These are phyloP conservation scores for Clostera curtula DNA, from an alignment of 2,888 invertebrate species.

Conservation along the genomic window DNA sequence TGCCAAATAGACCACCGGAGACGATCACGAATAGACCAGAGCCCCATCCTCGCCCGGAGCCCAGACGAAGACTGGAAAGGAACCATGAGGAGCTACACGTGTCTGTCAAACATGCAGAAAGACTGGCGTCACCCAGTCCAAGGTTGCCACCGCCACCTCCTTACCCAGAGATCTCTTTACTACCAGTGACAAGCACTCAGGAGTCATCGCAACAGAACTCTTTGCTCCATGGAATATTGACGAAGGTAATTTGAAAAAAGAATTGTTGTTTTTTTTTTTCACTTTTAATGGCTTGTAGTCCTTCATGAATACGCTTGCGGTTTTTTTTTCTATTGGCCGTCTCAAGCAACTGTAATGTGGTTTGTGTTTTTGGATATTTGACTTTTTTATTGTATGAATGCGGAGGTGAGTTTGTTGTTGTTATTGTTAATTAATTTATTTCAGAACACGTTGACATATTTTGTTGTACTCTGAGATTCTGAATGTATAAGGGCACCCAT, in stretches of 20 bases:
- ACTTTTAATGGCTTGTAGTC: slow-evolving; percentile 19
- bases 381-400: too few relatives aligned
- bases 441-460: too few relatives aligned
- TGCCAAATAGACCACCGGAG: slow-evolving; percentile 48
- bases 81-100: slow-evolving; percentile 39
- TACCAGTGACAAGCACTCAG: slow-evolving; percentile 76
- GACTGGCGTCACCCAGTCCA: slow-evolving; percentile 51
- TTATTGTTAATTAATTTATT: too few relatives aligned
- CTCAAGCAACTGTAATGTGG: too few relatives aligned
- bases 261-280: slow-evolving; percentile 2
- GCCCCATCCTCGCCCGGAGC: slow-evolving; percentile 46
- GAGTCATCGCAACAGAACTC: slow-evolving; percentile 75
- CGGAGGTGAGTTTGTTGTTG: too few relatives aligned
- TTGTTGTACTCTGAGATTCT: too few relatives aligned
- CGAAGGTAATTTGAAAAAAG: slow-evolving; percentile 69
- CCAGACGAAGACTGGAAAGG: slow-evolving; percentile 34
- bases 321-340: slow-evolving; percentile 18
- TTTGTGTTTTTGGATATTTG: too few relatives aligned
- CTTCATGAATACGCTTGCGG: slow-evolving; percentile 26
- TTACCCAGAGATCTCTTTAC: slow-evolving; percentile 86
- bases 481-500: too few relatives aligned
- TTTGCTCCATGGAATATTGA: slow-evolving; percentile 84
- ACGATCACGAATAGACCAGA: slow-evolving; percentile 45
- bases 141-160: slow-evolving; percentile 77
- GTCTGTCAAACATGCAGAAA: slow-evolving; percentile 39